Evolutionary conservation across 2,888 invertebrate species (phyloP).

Genomic region (Disparrhopalites patrizii): DNA sequence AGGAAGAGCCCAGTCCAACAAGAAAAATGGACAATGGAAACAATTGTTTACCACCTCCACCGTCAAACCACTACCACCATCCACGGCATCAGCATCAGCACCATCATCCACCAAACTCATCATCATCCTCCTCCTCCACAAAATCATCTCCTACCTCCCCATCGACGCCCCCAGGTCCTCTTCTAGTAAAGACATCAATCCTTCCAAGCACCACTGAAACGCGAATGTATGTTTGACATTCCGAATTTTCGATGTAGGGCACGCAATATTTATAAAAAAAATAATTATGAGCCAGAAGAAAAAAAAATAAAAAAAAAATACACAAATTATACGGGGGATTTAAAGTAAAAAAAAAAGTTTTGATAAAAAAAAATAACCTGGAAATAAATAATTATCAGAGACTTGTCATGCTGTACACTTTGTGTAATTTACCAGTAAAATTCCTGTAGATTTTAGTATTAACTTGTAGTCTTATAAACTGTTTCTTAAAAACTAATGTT

Average conservation of each 20-base stretch:
- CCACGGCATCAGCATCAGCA: not conserved
- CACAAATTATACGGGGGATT: no score
- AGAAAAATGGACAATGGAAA: not conserved
- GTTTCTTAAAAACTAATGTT: not conserved
- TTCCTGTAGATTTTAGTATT: no score
- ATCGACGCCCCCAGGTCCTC: no score
- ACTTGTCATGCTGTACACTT: not conserved
- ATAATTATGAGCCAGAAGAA: no score
- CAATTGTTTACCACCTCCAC: not conserved
- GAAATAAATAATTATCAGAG: not conserved
- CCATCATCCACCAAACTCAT: not conserved
- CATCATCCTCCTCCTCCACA: conserved; percentile 7
- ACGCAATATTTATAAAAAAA: conserved; percentile 1
- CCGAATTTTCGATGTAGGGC: conserved; percentile 19
- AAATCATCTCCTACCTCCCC: no score
- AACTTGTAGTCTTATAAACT: no score
- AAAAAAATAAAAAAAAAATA: no score
- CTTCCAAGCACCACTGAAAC: conserved; percentile 21
- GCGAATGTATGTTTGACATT: conserved; percentile 35
- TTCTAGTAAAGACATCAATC: conserved; percentile 14
- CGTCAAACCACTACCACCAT: not conserved
- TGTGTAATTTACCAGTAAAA: no score
- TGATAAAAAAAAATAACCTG: no score
- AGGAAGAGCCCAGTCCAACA: not conserved
- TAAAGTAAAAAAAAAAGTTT: no score